Conservation (phyloP, 2,888 invertebrate genomes). For the Abscondita cerata region DNA sequence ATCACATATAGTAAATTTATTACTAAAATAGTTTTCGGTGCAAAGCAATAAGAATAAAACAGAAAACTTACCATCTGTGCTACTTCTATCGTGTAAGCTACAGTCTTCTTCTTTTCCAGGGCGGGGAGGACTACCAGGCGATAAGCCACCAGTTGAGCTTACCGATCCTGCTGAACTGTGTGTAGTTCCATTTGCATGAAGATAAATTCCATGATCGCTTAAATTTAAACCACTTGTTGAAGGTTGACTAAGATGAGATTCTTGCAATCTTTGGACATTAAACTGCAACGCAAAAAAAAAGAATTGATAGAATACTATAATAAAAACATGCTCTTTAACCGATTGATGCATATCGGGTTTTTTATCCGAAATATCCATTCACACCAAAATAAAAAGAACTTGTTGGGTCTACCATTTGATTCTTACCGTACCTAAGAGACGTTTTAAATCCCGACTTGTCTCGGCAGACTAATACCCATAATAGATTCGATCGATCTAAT, state of each 20-base stretch:
- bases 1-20: too few species aligned
- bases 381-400: too few species aligned
- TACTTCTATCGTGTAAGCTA: constrained; percentile 67
- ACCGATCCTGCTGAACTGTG: constrained; percentile 59
- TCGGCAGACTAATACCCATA: too few species aligned
- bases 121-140: constrained; percentile 57
- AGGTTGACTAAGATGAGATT: constrained; percentile 55
- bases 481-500: too few species aligned
- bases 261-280: constrained; percentile 60
- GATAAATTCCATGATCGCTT: constrained; percentile 55
- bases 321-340: too few species aligned
- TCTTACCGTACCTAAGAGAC: too few species aligned
- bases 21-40: too few species aligned
- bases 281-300: constrained; percentile 54
- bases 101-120: constrained; percentile 71
- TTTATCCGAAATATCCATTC: too few species aligned
- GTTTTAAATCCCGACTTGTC: too few species aligned
- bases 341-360: too few species aligned
- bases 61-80: constrained; percentile 63
- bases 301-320: too few species aligned
- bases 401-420: too few species aligned
- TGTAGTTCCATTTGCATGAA: constrained; percentile 52
- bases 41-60: not conserved
- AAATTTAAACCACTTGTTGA: constrained; percentile 42
- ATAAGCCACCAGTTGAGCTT: constrained; percentile 58